A percentile compares a stretch with the other conserved stretches of the same genome.
Conservation (phyloP, 2,888 invertebrate genomes). For the Phymatocera aterrima region DNA sequence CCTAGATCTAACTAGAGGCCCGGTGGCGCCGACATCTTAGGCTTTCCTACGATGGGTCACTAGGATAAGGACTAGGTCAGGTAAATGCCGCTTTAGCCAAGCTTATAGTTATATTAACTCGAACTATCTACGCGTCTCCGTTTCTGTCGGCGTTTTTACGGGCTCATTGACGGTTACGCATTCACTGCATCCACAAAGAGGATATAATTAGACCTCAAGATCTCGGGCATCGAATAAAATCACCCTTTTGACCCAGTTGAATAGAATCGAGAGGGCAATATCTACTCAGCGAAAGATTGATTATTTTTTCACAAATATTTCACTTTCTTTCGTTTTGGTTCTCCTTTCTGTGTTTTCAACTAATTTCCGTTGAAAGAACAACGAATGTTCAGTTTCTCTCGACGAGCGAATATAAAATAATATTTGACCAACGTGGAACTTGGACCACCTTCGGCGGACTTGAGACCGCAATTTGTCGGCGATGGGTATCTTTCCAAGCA, state of each 20-base stretch:
- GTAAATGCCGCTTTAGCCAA: constrained; percentile 35
- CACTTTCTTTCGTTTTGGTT: too few species aligned
- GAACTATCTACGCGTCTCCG: constrained; percentile 30
- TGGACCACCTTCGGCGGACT: constrained; percentile 53
- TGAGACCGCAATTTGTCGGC: constrained; percentile 68
- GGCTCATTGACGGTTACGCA: not conserved
- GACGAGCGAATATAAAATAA: constrained; percentile 20
- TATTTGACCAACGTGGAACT: constrained; percentile 50
- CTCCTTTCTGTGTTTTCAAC: too few species aligned
- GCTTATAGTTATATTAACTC: constrained; percentile 37
- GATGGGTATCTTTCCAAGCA: constrained; percentile 69
- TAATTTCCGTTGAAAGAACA: too few species aligned
- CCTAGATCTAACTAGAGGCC: constrained; percentile 18
- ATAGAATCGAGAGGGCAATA: not conserved
- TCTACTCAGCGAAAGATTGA: not conserved
- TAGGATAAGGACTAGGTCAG: constrained; percentile 43
- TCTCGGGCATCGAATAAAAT: not conserved
- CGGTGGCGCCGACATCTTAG: constrained; percentile 40
- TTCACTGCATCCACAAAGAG: not conserved
- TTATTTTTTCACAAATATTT: too few species aligned
- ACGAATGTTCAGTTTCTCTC: not conserved
- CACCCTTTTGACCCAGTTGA: not conserved
- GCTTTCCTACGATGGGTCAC: constrained; percentile 31
- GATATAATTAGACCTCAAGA: not conserved
- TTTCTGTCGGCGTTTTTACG: constrained; percentile 33